Conservation (phyloP, 1,140 invertebrate species). For the Dendroctonus ponderosae region DNA sequence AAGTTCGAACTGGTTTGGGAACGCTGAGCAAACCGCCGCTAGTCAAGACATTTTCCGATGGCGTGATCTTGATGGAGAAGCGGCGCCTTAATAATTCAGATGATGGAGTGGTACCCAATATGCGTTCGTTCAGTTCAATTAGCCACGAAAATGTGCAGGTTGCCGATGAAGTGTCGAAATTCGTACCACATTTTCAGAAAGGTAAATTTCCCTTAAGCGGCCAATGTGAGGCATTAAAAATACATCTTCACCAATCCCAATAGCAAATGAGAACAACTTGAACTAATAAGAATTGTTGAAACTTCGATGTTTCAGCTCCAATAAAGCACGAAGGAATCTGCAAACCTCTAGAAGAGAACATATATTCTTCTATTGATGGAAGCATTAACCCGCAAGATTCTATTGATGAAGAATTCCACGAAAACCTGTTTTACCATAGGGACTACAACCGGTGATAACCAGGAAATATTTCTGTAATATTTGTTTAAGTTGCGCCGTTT, state of each 20-base stretch:
- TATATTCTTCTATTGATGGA: conserved; percentile 45
- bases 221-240: conserved; percentile 7
- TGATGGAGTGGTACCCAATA: conserved; percentile 52
- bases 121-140: conserved; percentile 55
- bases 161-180: conserved; percentile 41
- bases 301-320: conserved; percentile 46
- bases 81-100: conserved; percentile 49
- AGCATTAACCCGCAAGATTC: conserved; percentile 49
- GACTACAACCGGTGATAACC: conserved; percentile 65
- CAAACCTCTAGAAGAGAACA: conserved; percentile 43
- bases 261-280: too few relatives aligned
- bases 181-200: conserved; percentile 55
- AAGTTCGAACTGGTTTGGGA: conserved; percentile 42
- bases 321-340: conserved; percentile 60
- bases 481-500: background rate
- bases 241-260: background rate
- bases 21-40: conserved; percentile 48
- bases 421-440: conserved; percentile 72
- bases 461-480: conserved; percentile 48
- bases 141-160: conserved; percentile 59
- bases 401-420: conserved; percentile 70
- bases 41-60: conserved; percentile 77
- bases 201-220: too few relatives aligned
- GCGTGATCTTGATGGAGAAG: conserved; percentile 72
- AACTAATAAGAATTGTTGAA: too few relatives aligned